Conservation (phyloP, 37 sponge, comb jelly and placozoan species). For the Lycopodina hypogea region DNA sequence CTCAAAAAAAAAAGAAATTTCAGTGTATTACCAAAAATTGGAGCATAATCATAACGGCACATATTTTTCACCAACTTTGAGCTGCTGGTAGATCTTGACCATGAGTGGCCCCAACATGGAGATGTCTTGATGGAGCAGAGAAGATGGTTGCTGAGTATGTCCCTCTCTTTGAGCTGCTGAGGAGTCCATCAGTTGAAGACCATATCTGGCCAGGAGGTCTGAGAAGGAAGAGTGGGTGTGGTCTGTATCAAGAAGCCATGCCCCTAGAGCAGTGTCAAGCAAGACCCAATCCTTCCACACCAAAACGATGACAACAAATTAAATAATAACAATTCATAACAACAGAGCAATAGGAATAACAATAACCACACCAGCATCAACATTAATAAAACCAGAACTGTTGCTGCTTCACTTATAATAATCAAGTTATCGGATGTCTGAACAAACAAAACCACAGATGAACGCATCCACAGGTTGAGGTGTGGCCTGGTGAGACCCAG, state of each 20-base stretch:
- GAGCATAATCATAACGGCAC: too few species aligned
- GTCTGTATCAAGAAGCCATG: slow-evolving; percentile 69
- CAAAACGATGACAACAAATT: not conserved
- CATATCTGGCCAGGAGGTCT: slow-evolving; percentile 13
- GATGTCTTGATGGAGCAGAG: slow-evolving; percentile 24
- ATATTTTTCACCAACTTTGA: slow-evolving; percentile 57
- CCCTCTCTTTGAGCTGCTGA: not conserved
- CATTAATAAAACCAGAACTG: not conserved
- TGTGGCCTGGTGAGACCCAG: too few species aligned
- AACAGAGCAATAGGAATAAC: too few species aligned
- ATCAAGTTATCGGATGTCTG: too few species aligned
- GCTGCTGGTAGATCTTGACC: slow-evolving; percentile 30
- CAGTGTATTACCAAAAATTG: too few species aligned
- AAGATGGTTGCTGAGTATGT: not conserved
- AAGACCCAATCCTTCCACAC: slow-evolving; percentile 42
- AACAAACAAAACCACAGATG: too few species aligned
- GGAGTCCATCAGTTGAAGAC: not conserved
- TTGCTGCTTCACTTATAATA: too few species aligned
- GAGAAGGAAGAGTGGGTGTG: slow-evolving; percentile 27
- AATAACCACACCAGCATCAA: not conserved
- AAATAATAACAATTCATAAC: too few species aligned
- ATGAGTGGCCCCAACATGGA: slow-evolving; percentile 50
- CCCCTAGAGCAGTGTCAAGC: slow-evolving; percentile 48
- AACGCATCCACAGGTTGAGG: too few species aligned
- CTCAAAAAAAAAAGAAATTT: too few species aligned